Conservation (phyloP, 1,140 invertebrate species). For the Zaprionus ghesquierei region DNA sequence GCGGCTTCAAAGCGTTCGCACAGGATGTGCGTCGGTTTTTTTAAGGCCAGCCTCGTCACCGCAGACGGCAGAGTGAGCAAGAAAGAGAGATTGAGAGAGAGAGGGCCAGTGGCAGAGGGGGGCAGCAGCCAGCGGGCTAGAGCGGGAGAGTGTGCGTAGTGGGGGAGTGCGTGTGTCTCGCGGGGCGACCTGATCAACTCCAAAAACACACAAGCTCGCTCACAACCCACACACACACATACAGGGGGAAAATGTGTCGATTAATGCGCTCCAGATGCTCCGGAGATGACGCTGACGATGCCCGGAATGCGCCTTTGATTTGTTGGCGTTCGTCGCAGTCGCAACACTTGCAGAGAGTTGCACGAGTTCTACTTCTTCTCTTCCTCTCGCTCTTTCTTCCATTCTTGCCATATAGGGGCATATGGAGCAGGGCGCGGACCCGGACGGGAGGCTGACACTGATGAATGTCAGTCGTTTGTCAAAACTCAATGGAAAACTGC, state of each 20-base stretch:
- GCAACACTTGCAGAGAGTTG: slow-evolving; percentile 9
- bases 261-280: slow-evolving; percentile 79
- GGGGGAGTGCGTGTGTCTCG: not conserved
- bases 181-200: slow-evolving; percentile 58
- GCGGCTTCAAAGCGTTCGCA: slow-evolving; percentile 68
- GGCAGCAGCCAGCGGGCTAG: not conserved
- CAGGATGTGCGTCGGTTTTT: slow-evolving; percentile 65
- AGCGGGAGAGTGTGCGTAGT: not conserved
- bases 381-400: not conserved
- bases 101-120: too few relatives aligned
- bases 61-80: not conserved
- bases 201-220: slow-evolving; percentile 25
- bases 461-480: slow-evolving; percentile 81
- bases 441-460: slow-evolving; percentile 56
- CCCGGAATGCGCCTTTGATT: slow-evolving; percentile 76
- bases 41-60: slow-evolving; percentile 18
- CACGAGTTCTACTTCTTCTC: slow-evolving; percentile 24
- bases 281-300: slow-evolving; percentile 43
- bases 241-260: slow-evolving; percentile 66
- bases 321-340: slow-evolving; percentile 55
- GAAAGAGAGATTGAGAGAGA: not conserved
- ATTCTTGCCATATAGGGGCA: slow-evolving; percentile 30
- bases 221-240: not conserved
- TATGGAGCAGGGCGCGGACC: not conserved
- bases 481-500: slow-evolving; percentile 76